phyloP scores from a whole-genome alignment of 2,113 vertebrate genomes.

The Dromaius novaehollandiae region DNA sequence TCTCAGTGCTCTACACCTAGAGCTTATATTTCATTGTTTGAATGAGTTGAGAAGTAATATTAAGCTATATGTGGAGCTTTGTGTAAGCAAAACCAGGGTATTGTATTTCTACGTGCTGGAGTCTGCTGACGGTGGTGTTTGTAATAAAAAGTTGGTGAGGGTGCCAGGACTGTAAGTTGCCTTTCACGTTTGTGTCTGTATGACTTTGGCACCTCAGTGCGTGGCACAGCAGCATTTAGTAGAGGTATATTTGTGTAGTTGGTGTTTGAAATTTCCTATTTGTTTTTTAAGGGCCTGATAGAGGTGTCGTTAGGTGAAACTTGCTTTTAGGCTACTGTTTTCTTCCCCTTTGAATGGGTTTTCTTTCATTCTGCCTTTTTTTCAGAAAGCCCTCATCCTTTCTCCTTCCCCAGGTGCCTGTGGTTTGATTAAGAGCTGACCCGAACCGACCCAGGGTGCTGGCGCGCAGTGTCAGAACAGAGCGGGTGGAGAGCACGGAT shows the following conservation, averaged over 20 bases:
- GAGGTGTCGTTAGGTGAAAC: neutral
- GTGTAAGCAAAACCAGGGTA: neutral
- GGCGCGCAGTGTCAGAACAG: rapidly evolving
- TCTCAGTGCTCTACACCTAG: neutral
- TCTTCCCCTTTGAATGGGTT: neutral
- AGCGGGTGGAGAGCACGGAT: neutral
- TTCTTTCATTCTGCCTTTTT: neutral
- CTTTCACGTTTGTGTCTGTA: neutral
- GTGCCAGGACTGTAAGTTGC: neutral
- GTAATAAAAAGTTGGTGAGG: neutral
- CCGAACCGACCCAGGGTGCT: neutral
- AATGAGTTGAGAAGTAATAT: neutral
- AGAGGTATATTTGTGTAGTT: neutral
- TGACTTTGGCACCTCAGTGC: neutral
- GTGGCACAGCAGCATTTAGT: neutral
- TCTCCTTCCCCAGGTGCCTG: neutral
- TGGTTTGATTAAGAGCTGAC: conserved; percentile 29
- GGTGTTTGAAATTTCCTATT: neutral
- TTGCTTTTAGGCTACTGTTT: neutral
- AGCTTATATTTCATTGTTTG: neutral
- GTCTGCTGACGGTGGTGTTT: neutral
- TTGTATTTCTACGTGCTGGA: neutral
- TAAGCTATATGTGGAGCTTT: neutral
- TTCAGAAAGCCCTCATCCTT: neutral
- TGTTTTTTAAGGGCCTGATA: neutral